Evolutionary conservation across 2,113 vertebrate species (phyloP).

Genomic region (Sprattus sprattus): DNA sequence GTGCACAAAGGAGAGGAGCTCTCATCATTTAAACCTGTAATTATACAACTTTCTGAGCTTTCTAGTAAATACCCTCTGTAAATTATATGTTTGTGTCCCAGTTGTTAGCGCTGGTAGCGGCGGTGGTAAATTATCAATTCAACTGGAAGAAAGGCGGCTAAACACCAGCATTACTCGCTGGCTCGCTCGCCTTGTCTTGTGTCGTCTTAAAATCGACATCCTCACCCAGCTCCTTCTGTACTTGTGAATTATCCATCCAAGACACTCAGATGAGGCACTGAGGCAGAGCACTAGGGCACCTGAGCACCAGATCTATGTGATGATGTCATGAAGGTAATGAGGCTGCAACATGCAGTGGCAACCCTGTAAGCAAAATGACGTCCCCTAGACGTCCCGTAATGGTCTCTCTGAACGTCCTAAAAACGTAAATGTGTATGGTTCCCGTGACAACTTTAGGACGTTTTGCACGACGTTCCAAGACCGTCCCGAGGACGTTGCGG

Average conservation of each 20-base stretch:
- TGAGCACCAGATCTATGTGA: background rate
- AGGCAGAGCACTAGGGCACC: background rate
- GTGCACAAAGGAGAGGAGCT: slow-evolving; percentile 13
- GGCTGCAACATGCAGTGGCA: background rate
- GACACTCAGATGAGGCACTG: background rate
- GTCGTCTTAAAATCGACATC: slow-evolving; percentile 35
- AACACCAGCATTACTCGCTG: background rate
- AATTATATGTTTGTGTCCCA: slow-evolving; percentile 26
- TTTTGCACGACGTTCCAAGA: too few species aligned
- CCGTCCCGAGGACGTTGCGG: too few species aligned
- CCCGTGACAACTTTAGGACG: too few species aligned
- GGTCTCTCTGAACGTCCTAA: too few species aligned
- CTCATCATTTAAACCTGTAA: slow-evolving; percentile 18
- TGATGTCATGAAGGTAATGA: background rate
- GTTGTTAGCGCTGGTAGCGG: background rate
- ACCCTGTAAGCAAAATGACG: too few species aligned
- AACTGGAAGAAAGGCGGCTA: background rate
- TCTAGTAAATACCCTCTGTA: slow-evolving; percentile 11
- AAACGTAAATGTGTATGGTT: too few species aligned
- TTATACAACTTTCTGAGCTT: slow-evolving; percentile 23
- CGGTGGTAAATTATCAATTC: slow-evolving; percentile 9
- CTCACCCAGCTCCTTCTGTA: background rate
- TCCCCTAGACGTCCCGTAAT: too few species aligned
- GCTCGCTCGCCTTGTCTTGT: background rate
- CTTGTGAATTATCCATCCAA: slow-evolving; percentile 28